These are phyloP conservation scores for Mellivora capensis DNA, from an alignment of 2,113 vertebrate species.

Conservation along the genomic window DNA sequence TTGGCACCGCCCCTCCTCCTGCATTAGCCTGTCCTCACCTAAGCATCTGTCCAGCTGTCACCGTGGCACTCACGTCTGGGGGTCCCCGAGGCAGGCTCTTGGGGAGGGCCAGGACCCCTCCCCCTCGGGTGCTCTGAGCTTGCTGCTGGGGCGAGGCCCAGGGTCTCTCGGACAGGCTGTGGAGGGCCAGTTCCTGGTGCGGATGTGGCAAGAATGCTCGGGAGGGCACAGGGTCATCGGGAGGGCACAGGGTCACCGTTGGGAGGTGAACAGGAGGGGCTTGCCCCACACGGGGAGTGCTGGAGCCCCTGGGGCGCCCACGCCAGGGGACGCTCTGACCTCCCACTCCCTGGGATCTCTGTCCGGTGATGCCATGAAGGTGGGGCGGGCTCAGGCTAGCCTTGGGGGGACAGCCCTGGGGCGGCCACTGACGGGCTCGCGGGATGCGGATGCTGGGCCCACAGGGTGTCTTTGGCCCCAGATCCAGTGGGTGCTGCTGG, in stretches of 20 bases:
- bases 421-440: neutral
- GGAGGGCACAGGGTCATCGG: too few species aligned
- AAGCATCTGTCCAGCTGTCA: accelerated
- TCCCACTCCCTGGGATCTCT: too few species aligned
- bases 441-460: neutral
- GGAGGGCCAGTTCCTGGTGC: neutral
- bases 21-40: neutral
- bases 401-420: neutral
- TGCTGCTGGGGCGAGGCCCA: neutral
- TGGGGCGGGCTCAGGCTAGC: neutral
- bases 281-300: too few species aligned
- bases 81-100: neutral
- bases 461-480: too few species aligned
- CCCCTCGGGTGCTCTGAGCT: accelerated
- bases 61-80: accelerated
- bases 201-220: neutral
- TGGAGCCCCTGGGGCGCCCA: neutral
- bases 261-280: neutral
- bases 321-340: neutral
- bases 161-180: neutral
- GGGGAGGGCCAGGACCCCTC: accelerated
- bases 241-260: neutral
- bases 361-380: neutral
- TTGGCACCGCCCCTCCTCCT: too few species aligned
- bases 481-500: neutral